phyloP scores from a whole-genome alignment of 2,888 invertebrate species.

The Cephonodes hylas region DNA sequence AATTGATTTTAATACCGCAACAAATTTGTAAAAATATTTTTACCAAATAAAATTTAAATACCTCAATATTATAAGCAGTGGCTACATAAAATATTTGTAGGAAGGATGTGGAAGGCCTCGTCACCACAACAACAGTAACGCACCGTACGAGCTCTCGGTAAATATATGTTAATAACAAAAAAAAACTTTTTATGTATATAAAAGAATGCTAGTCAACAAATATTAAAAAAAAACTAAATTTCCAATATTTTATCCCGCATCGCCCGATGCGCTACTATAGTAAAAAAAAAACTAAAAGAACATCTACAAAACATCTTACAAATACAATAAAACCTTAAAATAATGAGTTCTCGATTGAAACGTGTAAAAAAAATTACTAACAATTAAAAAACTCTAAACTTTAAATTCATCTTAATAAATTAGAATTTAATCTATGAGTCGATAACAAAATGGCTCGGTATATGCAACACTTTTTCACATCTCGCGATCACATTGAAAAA shows the following conservation, averaged over 20 bases:
- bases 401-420: conserved; percentile 34
- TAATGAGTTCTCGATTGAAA: conserved; percentile 46
- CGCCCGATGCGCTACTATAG: background rate
- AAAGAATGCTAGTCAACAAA: background rate
- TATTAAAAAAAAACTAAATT: background rate
- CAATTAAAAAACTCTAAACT: conserved; percentile 27
- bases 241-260: background rate
- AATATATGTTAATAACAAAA: background rate
- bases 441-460: conserved; percentile 33
- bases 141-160: background rate
- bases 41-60: too few species aligned
- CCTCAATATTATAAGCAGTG: too few species aligned
- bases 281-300: background rate
- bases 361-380: conserved; percentile 39
- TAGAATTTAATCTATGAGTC: conserved; percentile 45
- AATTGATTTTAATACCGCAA: background rate
- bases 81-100: too few species aligned
- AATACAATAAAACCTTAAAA: conserved; percentile 33
- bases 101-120: background rate
- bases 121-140: background rate
- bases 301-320: conserved; percentile 8
- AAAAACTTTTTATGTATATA: background rate
- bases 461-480: background rate
- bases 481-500: conserved; percentile 25
- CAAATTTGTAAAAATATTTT: background rate